Evolutionary conservation across 30 jellyfish, hydroid and myxozoan genomes (phyloP).

Genomic region (Aurelia aurita complex sp. Pacific): DNA sequence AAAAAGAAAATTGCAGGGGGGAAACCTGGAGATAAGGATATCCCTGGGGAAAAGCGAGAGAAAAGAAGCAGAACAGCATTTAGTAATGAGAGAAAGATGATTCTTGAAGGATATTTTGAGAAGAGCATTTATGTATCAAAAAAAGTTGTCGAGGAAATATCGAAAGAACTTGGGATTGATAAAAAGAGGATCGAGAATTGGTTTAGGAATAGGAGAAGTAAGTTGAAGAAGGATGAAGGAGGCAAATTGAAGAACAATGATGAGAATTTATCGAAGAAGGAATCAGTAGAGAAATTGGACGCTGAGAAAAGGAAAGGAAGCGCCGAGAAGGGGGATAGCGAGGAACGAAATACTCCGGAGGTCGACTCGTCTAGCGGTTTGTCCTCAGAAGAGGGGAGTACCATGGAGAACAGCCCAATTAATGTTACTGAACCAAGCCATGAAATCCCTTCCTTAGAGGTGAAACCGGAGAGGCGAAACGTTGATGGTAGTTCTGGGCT

Average conservation of each 20-base stretch:
- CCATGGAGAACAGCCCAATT: background rate
- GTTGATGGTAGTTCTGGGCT: background rate
- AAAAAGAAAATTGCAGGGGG: background rate
- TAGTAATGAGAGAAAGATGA: slow-evolving; percentile 24
- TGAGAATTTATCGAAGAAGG: background rate
- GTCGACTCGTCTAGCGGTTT: background rate
- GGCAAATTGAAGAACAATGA: slow-evolving; percentile 13
- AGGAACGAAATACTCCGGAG: background rate
- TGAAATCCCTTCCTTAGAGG: background rate
- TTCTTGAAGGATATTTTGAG: slow-evolving; percentile 56
- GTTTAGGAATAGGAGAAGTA: slow-evolving; percentile 73
- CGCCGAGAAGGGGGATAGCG: background rate
- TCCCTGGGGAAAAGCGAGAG: slow-evolving; percentile 22
- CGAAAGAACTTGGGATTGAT: slow-evolving; percentile 50
- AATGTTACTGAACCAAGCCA: no score
- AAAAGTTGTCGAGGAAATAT: slow-evolving; percentile 22
- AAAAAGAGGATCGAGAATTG: slow-evolving; percentile 73
- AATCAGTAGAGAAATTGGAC: background rate
- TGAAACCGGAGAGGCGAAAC: background rate
- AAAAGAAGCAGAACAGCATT: slow-evolving; percentile 69
- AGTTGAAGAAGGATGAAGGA: slow-evolving; percentile 48
- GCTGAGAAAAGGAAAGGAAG: background rate
- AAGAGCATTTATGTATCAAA: slow-evolving; percentile 55
- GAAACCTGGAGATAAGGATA: slow-evolving; percentile 10
- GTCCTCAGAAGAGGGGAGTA: slow-evolving; percentile 2